These are phyloP conservation scores for Anodontia alba DNA, from an alignment of 2,888 invertebrate genomes.

Conservation along the genomic window DNA sequence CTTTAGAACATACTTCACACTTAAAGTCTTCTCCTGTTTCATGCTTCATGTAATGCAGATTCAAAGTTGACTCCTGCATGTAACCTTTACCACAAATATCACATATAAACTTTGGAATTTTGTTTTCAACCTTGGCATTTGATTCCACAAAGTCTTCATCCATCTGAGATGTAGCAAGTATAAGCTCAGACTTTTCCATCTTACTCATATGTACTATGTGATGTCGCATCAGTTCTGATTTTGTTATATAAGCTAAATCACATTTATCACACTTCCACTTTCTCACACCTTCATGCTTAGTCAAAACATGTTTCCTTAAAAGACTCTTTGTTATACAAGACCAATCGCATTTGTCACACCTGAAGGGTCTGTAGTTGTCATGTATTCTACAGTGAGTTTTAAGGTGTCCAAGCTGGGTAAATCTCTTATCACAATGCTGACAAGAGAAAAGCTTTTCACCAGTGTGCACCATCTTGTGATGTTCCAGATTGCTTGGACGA, in stretches of 20 bases:
- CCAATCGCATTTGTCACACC: background rate
- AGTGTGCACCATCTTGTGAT: background rate
- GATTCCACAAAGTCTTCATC: background rate
- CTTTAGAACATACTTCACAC: background rate
- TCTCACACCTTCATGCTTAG: background rate
- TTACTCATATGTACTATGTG: background rate
- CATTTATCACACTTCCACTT: background rate
- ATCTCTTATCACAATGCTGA: background rate
- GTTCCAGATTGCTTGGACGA: background rate
- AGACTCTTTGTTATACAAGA: background rate
- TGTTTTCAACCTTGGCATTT: background rate
- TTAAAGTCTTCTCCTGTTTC: background rate
- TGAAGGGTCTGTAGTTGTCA: background rate
- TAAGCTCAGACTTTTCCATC: background rate
- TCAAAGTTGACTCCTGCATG: background rate
- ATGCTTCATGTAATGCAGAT: background rate
- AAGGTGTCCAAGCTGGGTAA: slow-evolving; percentile 2
- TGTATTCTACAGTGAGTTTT: background rate
- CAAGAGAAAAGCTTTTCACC: background rate
- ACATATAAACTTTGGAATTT: background rate
- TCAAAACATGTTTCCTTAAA: background rate
- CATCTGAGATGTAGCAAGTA: background rate
- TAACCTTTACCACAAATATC: background rate
- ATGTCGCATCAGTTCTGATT: background rate
- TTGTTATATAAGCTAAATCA: background rate